Evolutionary conservation across 2,113 vertebrate species (phyloP).

Genomic region (Ranitomeya variabilis): DNA sequence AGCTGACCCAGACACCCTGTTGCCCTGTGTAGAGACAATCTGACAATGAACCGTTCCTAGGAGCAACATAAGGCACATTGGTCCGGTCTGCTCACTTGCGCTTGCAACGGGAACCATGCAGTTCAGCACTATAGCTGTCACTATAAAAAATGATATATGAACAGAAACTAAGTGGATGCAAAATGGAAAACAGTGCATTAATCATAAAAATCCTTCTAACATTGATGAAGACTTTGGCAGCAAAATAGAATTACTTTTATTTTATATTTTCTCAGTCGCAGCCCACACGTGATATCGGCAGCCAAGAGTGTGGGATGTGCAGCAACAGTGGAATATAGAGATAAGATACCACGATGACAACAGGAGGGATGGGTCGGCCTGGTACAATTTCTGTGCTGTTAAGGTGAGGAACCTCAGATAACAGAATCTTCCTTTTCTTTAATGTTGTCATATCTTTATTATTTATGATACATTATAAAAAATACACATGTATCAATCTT

Average conservation of each 20-base stretch:
- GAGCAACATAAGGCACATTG: constrained; percentile 94
- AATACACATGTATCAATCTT: not conserved
- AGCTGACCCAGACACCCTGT: constrained; percentile 71
- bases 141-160: constrained; percentile 59
- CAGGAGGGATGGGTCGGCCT: not conserved
- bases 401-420: not conserved
- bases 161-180: not conserved
- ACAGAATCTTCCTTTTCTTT: not conserved
- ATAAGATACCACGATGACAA: not conserved
- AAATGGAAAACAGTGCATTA: not conserved
- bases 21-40: constrained; percentile 91
- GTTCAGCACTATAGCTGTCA: constrained; percentile 82
- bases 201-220: not conserved
- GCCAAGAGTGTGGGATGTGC: constrained; percentile 29
- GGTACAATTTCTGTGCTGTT: not conserved
- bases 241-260: not conserved
- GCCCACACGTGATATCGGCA: not conserved
- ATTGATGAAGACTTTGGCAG: not conserved
- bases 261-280: not conserved
- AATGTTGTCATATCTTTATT: not conserved
- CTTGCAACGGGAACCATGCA: constrained; percentile 82
- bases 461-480: not conserved
- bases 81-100: constrained; percentile 86
- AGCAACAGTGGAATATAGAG: not conserved
- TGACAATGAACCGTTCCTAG: constrained; percentile 98